Percentiles rank a stretch among this genome's conserved stretches.
phyloP scores from a whole-genome alignment of 2,888 invertebrate species.

The Busseola fusca region DNA sequence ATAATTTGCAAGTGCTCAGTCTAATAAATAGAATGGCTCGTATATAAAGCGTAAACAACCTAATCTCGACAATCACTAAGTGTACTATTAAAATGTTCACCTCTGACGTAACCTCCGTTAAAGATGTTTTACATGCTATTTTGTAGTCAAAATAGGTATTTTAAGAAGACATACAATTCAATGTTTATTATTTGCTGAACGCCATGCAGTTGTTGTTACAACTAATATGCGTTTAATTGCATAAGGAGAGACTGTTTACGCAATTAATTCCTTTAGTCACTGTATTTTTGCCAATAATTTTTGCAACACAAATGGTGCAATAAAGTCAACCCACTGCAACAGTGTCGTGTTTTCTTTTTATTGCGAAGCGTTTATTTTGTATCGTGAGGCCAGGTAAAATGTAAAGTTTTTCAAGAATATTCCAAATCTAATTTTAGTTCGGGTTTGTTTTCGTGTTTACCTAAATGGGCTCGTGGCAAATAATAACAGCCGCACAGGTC shows the following conservation, averaged over 20 bases:
- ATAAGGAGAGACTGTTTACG: neutral
- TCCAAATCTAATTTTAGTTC: neutral
- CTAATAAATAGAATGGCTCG: constrained; percentile 41
- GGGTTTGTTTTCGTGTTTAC: neutral
- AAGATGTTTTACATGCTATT: constrained; percentile 25
- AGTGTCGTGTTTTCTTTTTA: constrained; percentile 12
- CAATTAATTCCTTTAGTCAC: constrained; percentile 10
- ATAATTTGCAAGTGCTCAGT: constrained; percentile 41
- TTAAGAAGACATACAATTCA: neutral
- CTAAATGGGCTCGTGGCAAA: too few relatives aligned
- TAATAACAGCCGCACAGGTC: too few relatives aligned
- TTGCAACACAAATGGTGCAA: constrained; percentile 16
- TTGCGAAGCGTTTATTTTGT: neutral
- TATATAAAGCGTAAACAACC: constrained; percentile 39
- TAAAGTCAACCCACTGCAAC: constrained; percentile 2
- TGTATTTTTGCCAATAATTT: constrained; percentile 13
- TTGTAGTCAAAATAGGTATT: constrained; percentile 11
- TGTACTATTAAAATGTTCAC: constrained; percentile 46
- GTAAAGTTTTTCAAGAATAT: neutral
- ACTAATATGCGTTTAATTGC: neutral
- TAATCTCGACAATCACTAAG: constrained; percentile 54
- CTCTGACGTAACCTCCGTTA: constrained; percentile 46
- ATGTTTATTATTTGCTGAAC: constrained; percentile 3
- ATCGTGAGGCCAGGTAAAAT: neutral
- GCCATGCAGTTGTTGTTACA: neutral